Base-by-base conservation (phyloP, 1,140 invertebrate genomes). In the Drosophila lacertosa region DNA sequence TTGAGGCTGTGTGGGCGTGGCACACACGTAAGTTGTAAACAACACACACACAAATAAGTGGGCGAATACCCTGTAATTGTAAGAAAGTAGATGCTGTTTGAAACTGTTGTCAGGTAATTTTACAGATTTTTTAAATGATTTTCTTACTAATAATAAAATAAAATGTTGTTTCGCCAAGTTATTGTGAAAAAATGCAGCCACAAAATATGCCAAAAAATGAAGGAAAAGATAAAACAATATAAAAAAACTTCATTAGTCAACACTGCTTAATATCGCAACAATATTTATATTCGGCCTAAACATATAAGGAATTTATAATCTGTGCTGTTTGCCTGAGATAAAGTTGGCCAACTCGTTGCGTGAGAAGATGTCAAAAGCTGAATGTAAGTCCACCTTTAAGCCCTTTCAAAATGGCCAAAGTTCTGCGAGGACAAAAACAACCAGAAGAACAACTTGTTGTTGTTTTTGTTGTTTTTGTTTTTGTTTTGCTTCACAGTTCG, bases 401-500 rank as follows among this genome's bases (percentile, higher is more conserved):
- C 53, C 62, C 68, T 77, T 84, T 80, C 64, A 63, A 86, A 86
- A 70, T 77, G 65, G 77, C 64, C 69, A 86, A 76, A 86, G 53
- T 63, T 80, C 58, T 44, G n/a, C 35, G 32, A 10, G 18, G 58
- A 22, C 45, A 33, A n/a, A 18, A 44, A 22, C 29, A 66, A 57
- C 63, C n/a, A n/a, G n/a, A 55, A 39, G 16, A 47, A 13, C 62
- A 65, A 40, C 40, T 37, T 13, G 22, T 16, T 62, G 22, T 24
- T 60, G 62, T 3, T 67, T 40, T 16, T 62, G 22, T 24, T 60
- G 62, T 3, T 67, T 40, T 29, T 32, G n/a, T 13, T 77, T 39
- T 73, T 67, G 16, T n/a, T 74, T 88, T 60, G 60, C 74, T 81
- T 81, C 69, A 77, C 77, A 76, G 81, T 77, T 86, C 64, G 81